A percentile compares a stretch with the other conserved stretches of the same genome.
Evolutionary conservation across 1,140 invertebrate genomes (phyloP).

Genomic region (Drosophila parvula): DNA sequence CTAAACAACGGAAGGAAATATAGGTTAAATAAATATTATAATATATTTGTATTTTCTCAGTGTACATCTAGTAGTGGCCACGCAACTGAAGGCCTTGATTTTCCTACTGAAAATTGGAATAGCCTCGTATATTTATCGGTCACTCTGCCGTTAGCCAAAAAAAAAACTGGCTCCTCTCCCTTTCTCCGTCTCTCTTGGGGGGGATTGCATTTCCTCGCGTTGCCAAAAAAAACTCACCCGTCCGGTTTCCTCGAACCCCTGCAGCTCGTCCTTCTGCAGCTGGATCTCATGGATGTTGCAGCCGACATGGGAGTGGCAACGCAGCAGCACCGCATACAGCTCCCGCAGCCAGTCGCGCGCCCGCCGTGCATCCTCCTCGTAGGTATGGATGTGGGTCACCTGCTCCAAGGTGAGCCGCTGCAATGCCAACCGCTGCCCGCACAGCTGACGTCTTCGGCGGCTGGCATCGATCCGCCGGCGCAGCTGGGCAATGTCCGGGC

Average conservation of each 20-base stretch:
- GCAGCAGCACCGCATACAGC: conserved; percentile 89
- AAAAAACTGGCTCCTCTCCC: conserved; percentile 4
- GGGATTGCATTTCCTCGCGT: neutral
- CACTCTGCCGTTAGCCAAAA: conserved; percentile 26
- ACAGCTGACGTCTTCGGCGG: conserved; percentile 87
- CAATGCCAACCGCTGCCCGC: conserved; percentile 89
- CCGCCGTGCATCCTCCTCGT: conserved; percentile 90
- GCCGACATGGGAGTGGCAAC: conserved; percentile 89
- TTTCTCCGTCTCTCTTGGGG: neutral
- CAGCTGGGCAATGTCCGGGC: conserved; percentile 89
- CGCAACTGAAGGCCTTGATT: conserved; percentile 19
- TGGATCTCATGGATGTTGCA: conserved; percentile 90
- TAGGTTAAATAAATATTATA: too few relatives aligned
- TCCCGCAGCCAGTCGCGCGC: conserved; percentile 91
- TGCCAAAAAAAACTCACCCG: conserved; percentile 85
- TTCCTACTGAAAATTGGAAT: conserved; percentile 1
- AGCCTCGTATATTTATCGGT: neutral
- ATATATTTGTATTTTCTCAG: neutral
- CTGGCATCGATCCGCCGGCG: conserved; percentile 88
- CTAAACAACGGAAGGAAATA: conserved; percentile 80
- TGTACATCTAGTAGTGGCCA: neutral
- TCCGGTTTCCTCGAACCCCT: conserved; percentile 91
- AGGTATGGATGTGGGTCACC: conserved; percentile 89
- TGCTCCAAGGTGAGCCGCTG: conserved; percentile 91
- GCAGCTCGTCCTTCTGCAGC: conserved; percentile 90